phyloP scores from a whole-genome alignment of 2,797 vertebrate genomes.

The Euphonia xanthogaster region DNA sequence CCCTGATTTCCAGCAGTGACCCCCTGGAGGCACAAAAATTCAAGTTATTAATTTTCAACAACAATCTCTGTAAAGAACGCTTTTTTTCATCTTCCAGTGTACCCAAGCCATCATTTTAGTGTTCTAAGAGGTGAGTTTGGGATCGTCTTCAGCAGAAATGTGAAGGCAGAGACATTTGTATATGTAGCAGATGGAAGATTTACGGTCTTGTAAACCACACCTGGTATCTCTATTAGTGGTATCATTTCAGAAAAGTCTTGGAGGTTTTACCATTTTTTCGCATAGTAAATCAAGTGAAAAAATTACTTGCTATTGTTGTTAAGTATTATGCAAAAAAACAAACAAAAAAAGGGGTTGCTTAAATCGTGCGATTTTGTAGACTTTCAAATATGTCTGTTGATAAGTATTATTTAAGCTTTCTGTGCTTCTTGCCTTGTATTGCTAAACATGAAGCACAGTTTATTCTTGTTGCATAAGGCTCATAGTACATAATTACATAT shows the following conservation, averaged over 20 bases:
- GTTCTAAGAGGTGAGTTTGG: not conserved
- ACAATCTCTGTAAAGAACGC: not conserved
- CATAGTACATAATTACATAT: not conserved
- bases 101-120: not conserved
- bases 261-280: not conserved
- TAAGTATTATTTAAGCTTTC: not conserved
- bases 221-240: not conserved
- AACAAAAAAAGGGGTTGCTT: fast-evolving
- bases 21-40: not conserved
- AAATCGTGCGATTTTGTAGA: not conserved
- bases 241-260: not conserved
- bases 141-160: not conserved
- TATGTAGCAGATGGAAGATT: not conserved
- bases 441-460: not conserved
- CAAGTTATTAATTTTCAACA: not conserved
- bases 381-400: not conserved
- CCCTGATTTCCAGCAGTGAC: not conserved
- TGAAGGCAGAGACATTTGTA: not conserved
- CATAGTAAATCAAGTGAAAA: not conserved
- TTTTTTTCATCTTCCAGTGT: not conserved
- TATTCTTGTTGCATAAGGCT: not conserved
- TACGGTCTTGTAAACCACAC: not conserved
- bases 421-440: not conserved
- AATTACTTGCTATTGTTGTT: not conserved
- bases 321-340: not conserved